phyloP scores from a whole-genome alignment of 2,113 vertebrate species.

The Serilophus lunatus region DNA sequence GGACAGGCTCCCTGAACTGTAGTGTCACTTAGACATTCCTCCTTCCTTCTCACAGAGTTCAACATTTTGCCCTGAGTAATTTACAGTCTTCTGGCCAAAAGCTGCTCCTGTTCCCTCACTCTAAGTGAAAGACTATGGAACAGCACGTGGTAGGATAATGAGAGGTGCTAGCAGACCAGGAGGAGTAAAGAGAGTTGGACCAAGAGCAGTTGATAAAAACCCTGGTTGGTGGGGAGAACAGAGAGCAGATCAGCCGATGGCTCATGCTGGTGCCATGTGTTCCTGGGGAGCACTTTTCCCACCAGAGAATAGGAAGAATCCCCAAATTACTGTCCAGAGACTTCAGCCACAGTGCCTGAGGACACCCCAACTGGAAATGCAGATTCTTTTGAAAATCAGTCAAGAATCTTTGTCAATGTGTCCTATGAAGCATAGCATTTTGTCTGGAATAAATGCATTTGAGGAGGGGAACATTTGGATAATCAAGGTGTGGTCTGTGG shows the following conservation, averaged over 20 bases:
- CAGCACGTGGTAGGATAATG: accelerated
- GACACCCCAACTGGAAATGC: accelerated
- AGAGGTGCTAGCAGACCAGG: neutral
- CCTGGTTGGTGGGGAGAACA: neutral
- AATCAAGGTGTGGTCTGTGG: neutral
- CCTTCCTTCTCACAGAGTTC: neutral
- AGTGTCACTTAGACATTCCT: neutral
- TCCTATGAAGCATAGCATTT: accelerated
- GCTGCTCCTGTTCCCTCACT: neutral
- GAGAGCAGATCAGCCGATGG: neutral
- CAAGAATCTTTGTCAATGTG: neutral
- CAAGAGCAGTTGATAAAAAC: neutral
- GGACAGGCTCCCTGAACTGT: neutral
- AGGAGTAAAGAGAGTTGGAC: neutral
- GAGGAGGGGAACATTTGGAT: neutral
- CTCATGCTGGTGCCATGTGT: accelerated
- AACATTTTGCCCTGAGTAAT: neutral
- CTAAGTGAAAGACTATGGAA: neutral
- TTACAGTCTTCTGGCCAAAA: neutral
- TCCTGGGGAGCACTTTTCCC: neutral
- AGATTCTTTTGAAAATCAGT: neutral
- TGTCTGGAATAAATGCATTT: neutral
- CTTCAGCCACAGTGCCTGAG: accelerated
- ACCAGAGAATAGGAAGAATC: neutral
- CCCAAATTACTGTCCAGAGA: neutral